phyloP scores from a whole-genome alignment of 2,888 invertebrate genomes.

The Polydrusus cervinus region DNA sequence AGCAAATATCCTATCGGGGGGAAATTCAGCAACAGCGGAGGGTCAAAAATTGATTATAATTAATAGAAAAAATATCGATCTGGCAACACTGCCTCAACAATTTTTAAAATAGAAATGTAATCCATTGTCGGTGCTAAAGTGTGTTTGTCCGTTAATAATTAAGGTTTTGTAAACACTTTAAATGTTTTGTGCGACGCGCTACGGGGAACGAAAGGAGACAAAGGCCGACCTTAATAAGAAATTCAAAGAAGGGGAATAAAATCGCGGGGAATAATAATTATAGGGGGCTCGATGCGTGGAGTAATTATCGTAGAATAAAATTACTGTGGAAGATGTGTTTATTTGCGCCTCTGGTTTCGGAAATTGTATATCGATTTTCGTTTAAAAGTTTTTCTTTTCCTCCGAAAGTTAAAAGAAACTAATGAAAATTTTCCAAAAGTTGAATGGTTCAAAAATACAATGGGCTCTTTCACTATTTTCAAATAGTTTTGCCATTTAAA shows the following conservation, averaged over 20 bases:
- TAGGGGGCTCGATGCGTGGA: slow-evolving; percentile 19
- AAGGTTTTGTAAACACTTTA: slow-evolving; percentile 68
- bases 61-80: not conserved
- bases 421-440: too few species aligned
- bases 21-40: too few species aligned
- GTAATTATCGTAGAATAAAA: slow-evolving; percentile 42
- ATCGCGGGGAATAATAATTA: slow-evolving; percentile 41
- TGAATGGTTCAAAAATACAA: too few species aligned
- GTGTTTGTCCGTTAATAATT: slow-evolving; percentile 69
- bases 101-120: slow-evolving; percentile 32
- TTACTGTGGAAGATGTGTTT: slow-evolving; percentile 31
- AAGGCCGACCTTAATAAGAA: slow-evolving; percentile 47
- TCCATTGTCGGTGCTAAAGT: slow-evolving; percentile 63
- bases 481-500: too few species aligned
- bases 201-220: slow-evolving; percentile 56
- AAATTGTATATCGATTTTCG: slow-evolving; percentile 1
- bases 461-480: too few species aligned
- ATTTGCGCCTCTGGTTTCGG: slow-evolving; percentile 23
- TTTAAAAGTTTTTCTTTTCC: not conserved
- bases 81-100: slow-evolving; percentile 11
- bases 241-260: slow-evolving; percentile 31
- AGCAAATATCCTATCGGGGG: too few species aligned
- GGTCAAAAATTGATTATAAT: not conserved
- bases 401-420: too few species aligned
- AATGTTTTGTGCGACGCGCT: slow-evolving; percentile 69